A percentile compares a stretch with the other conserved stretches of the same genome.
Conservation (phyloP, 2,888 invertebrate species). For the Drosophila austrosaltans region DNA sequence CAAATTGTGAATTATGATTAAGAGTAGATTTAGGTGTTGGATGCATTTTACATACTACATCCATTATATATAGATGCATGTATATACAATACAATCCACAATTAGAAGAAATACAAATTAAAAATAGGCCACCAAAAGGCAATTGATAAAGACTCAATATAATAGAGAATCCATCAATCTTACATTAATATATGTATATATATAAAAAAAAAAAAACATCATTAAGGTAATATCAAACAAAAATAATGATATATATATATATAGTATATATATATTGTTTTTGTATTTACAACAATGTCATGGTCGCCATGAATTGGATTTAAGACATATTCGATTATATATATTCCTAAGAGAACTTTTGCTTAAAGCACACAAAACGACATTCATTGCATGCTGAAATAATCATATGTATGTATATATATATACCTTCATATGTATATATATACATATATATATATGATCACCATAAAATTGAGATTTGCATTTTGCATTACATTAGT, state of each 20-base stretch:
- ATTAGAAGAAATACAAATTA: slow-evolving; percentile 4
- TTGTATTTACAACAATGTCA: slow-evolving; percentile 11
- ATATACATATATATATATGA: too few relatives aligned
- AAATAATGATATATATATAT: not conserved
- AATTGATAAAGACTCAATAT: not conserved
- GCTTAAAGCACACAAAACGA: slow-evolving; percentile 8
- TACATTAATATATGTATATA: not conserved
- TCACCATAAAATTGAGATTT: not conserved
- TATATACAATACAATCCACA: not conserved
- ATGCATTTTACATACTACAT: not conserved
- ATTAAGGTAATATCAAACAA: slow-evolving; percentile 1
- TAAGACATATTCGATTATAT: slow-evolving; percentile 8
- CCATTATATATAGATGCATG: not conserved
- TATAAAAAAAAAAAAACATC: not conserved
- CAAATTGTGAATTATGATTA: not conserved
- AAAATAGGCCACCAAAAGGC: slow-evolving; percentile 5
- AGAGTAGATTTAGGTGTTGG: not conserved
- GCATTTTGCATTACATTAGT: not conserved
- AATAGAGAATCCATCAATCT: slow-evolving; percentile 3
- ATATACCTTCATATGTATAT: too few relatives aligned
- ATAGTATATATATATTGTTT: not conserved
- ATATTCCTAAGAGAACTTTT: not conserved
- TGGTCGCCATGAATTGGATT: slow-evolving; percentile 11
- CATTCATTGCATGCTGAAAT: not conserved
- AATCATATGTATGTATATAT: not conserved